phyloP scores from a whole-genome alignment of 2,113 vertebrate species.

The Sander vitreus region DNA sequence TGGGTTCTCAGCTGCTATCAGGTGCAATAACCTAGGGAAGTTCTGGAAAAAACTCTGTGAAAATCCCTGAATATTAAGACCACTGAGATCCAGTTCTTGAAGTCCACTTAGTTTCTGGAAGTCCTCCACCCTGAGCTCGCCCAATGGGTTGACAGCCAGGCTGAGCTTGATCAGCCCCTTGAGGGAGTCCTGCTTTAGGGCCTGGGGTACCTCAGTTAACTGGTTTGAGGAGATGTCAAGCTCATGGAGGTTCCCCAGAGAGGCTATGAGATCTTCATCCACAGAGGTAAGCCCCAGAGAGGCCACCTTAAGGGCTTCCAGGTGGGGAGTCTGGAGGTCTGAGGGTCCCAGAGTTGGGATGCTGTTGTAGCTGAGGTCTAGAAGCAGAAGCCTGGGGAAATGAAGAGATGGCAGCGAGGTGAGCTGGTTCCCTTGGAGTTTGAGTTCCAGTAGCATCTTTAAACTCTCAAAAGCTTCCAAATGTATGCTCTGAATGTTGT shows the following conservation, averaged over 20 bases:
- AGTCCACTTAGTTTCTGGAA: conserved; percentile 85
- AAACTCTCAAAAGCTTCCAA: conserved; percentile 87
- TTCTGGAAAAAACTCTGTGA: conserved; percentile 84
- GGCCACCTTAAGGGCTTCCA: conserved; percentile 88
- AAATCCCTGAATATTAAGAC: conserved; percentile 89
- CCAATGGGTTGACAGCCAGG: conserved; percentile 88
- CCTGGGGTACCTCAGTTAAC: conserved; percentile 81
- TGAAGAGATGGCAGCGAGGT: conserved; percentile 81
- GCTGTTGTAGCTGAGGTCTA: conserved; percentile 91
- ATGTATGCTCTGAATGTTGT: conserved; percentile 89
- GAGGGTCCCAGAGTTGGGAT: conserved; percentile 80
- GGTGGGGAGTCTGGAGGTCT: conserved; percentile 82
- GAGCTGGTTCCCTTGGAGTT: conserved; percentile 90
- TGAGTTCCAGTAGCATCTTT: conserved; percentile 90
- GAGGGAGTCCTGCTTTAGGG: conserved; percentile 81
- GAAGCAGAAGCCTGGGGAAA: conserved; percentile 89
- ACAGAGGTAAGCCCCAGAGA: conserved; percentile 86
- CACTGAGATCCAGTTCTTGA: conserved; percentile 92
- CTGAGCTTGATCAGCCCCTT: conserved; percentile 88
- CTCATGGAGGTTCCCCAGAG: conserved; percentile 88
- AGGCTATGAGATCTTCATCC: conserved; percentile 85
- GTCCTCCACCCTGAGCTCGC: conserved; percentile 86
- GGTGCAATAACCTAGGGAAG: conserved; percentile 84
- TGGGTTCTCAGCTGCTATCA: conserved; percentile 90
- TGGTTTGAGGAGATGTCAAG: conserved; percentile 91